A percentile compares a stretch with the other conserved stretches of the same genome.
Evolutionary conservation across 2,797 vertebrate species (phyloP).

Genomic region (Acrossocheilus fasciatus): DNA sequence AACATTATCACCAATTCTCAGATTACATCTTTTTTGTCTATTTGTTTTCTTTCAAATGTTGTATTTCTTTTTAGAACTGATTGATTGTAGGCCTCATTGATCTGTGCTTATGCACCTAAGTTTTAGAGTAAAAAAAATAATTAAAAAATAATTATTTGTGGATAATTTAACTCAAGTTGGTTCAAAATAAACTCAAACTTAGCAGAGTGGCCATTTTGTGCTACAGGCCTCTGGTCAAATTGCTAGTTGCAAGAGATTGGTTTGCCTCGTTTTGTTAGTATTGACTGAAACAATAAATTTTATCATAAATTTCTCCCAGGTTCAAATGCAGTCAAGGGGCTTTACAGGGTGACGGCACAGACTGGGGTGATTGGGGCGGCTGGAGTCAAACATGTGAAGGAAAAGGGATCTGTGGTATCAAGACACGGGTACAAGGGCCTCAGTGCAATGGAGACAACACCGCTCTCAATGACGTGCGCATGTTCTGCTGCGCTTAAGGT

Average conservation of each 20-base stretch:
- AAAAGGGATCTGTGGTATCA: neutral
- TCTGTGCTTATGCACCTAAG: neutral
- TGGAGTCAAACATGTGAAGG: neutral
- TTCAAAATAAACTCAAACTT: neutral
- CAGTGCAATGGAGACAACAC: accelerated
- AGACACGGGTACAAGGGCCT: accelerated
- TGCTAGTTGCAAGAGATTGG: no score
- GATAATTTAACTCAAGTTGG: neutral
- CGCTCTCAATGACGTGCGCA: neutral
- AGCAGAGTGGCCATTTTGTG: neutral
- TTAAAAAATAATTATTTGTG: no score
- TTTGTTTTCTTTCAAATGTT: neutral
- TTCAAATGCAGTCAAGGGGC: neutral
- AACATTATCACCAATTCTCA: no score
- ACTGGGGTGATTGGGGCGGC: neutral
- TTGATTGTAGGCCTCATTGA: neutral
- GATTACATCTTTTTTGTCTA: no score
- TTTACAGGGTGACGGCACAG: neutral
- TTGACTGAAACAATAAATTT: neutral
- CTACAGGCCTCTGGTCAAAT: no score
- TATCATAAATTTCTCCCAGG: neutral
- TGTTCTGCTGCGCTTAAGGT: neutral
- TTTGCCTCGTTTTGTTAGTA: no score
- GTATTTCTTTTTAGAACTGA: no score
- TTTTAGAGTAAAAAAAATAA: no score